A percentile compares a stretch with the other conserved stretches of the same genome.
phyloP scores from a whole-genome alignment of 2,113 vertebrate genomes.

The Nothoprocta pentlandii region DNA sequence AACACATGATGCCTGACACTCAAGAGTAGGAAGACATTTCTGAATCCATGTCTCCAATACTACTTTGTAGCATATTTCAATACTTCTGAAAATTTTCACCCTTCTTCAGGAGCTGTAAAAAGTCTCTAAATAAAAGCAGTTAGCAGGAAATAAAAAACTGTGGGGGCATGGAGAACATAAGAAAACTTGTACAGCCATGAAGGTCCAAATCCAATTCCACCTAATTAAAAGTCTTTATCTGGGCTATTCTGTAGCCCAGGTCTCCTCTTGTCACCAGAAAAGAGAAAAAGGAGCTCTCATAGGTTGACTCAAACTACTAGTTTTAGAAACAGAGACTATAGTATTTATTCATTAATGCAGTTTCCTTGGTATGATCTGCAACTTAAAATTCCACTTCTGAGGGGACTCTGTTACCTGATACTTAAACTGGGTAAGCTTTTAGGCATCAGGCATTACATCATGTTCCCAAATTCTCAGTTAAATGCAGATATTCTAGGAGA shows the following conservation, averaged over 20 bases:
- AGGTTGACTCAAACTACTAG: rapidly evolving
- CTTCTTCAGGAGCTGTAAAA: not conserved
- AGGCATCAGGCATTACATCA: rapidly evolving
- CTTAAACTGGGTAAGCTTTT: not conserved
- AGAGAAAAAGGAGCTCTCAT: not conserved
- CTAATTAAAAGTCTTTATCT: not conserved
- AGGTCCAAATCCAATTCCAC: not conserved
- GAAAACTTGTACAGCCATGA: not conserved
- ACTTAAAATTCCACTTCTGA: not conserved
- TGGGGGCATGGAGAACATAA: not conserved
- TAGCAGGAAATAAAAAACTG: not conserved
- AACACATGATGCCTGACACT: not conserved
- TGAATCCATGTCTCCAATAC: not conserved
- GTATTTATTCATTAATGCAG: not conserved
- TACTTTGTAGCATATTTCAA: not conserved
- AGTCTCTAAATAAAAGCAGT: not conserved
- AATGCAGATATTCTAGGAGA: not conserved
- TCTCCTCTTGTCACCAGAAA: not conserved
- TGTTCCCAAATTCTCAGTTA: not conserved
- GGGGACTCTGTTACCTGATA: not conserved
- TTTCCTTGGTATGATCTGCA: not conserved
- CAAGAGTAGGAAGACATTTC: not conserved
- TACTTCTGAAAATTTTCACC: not conserved
- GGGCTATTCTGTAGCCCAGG: not conserved
- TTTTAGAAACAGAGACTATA: not conserved